Evolutionary conservation across 2,113 vertebrate species (phyloP), one percentile per base, ranked within the genome.

Genomic region (Melanostigma gelatinosum): DNA sequence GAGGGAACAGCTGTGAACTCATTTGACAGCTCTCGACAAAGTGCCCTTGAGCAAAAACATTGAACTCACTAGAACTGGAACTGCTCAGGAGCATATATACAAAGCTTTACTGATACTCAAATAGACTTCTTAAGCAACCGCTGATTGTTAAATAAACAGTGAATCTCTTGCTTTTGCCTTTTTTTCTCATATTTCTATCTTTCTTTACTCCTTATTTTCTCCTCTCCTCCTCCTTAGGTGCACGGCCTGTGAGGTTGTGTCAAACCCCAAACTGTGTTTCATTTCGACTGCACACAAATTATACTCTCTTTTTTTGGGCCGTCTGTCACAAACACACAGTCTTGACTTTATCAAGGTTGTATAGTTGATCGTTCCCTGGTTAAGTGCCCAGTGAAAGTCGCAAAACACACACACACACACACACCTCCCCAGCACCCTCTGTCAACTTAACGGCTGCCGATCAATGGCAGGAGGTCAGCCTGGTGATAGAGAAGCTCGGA

Each of bases 401-500:
- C 74, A 87, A 85, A 88, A 83, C 64, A 78, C 27, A 65, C 32
- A 85, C 60, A 85, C 60, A 58, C 78, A 62, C 76, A 46, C 74
- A 73, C 76, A 74, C 60, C 96, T 95, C 93, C 32, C 93, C 91
- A 95, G 96, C 55, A 94, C 95, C 94, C 96, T 98, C 96, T 97
- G 97, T 98, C 97, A 98, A 97, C 96, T 98, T 98, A 98, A 97
- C 96, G 94, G 97, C 95, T 95, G 93, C 95, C 96, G 96, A 97
- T 99, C 97, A 97, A 98, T 98, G 97, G 95, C 96, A 95, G 96
- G 96, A 98, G 97, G 97, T 98, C 97, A 97, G 95, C 93, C 73
- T 62, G 72, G 87, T 93, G 92, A 94, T 97, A 81, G 84, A 77
- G 86, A 72, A 54, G 72, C 89, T 87, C 13, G 63, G 71, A 84